Evolutionary conservation across 2,113 vertebrate genomes (phyloP).

Genomic region (Micromys minutus): DNA sequence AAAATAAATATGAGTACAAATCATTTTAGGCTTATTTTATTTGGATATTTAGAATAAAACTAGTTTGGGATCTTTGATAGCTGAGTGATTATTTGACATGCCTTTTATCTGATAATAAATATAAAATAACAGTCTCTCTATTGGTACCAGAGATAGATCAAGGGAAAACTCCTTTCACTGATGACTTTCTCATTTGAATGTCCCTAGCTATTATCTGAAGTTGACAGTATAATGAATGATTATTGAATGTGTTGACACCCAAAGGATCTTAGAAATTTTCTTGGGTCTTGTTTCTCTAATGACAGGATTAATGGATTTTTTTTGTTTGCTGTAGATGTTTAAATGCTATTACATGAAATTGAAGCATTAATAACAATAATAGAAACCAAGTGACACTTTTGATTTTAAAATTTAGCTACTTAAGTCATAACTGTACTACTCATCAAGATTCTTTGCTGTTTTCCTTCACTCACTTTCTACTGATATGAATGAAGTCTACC

Average conservation of each 20-base stretch:
- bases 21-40: not conserved
- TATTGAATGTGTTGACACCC: constrained; percentile 14
- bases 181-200: not conserved
- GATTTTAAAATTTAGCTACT: not conserved
- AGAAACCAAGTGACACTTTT: not conserved
- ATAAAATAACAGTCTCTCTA: not conserved
- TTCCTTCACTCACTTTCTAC: constrained; percentile 91
- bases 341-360: not conserved
- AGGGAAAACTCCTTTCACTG: not conserved
- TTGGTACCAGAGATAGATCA: not conserved
- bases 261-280: not conserved
- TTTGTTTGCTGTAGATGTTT: constrained; percentile 2
- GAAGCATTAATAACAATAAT: constrained; percentile 28
- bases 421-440: constrained; percentile 30
- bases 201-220: not conserved
- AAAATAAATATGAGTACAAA: constrained; percentile 30
- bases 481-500: constrained; percentile 96
- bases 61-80: not conserved
- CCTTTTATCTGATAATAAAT: not conserved
- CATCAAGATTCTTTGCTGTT: not conserved
- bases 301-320: constrained; percentile 35
- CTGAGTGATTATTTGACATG: not conserved
- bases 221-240: constrained; percentile 32
- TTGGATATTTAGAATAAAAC: constrained; percentile 35
- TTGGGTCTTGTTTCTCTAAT: not conserved